Conservation (phyloP, 2,113 vertebrate species). For the Pteronura brasiliensis region DNA sequence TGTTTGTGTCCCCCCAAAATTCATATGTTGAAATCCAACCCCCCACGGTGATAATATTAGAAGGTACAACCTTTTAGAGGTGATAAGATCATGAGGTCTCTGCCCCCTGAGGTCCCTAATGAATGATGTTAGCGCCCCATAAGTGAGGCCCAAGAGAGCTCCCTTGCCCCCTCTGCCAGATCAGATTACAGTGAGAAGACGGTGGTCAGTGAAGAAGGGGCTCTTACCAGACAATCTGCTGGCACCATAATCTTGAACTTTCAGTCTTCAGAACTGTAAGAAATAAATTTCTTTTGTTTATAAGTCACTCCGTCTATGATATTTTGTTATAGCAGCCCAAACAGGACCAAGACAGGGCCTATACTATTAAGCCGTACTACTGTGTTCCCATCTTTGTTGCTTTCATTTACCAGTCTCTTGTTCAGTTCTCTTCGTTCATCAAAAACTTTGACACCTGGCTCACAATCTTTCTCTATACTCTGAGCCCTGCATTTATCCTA, state of each 20-base stretch:
- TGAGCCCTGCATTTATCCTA: neutral
- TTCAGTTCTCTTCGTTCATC: neutral
- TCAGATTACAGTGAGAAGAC: neutral
- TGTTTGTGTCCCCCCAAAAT: neutral
- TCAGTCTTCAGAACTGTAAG: neutral
- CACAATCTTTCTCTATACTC: neutral
- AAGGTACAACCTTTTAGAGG: neutral
- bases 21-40: neutral
- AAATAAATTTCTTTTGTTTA: neutral
- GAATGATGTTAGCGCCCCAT: neutral
- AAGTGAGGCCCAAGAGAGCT: neutral
- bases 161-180: neutral
- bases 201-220: neutral
- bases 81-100: neutral
- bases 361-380: neutral
- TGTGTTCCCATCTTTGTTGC: neutral
- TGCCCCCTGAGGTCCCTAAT: neutral
- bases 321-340: neutral
- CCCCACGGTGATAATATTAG: neutral
- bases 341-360: neutral
- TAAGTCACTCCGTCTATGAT: neutral
- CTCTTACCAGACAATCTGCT: neutral
- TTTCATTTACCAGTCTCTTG: neutral
- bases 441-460: neutral
- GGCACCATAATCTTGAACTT: neutral